phyloP scores from a whole-genome alignment of 2,113 vertebrate genomes.

The Paradoxurus hermaphroditus region DNA sequence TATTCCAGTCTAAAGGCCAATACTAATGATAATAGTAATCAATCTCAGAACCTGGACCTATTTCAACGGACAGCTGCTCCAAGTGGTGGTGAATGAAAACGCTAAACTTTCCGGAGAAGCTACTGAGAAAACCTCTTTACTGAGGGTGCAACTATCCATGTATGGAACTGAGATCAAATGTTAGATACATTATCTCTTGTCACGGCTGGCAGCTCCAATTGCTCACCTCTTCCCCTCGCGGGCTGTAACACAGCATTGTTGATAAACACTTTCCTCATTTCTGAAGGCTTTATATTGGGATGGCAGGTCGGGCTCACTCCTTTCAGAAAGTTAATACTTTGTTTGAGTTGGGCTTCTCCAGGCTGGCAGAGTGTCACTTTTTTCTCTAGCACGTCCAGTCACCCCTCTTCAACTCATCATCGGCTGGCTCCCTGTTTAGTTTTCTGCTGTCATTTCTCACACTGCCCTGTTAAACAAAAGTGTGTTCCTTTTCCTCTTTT shows the following conservation, averaged over 20 bases:
- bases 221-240: neutral
- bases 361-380: neutral
- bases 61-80: neutral
- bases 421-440: neutral
- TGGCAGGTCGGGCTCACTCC: neutral
- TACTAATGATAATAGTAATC: neutral
- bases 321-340: neutral
- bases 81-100: neutral
- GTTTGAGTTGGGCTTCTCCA: neutral
- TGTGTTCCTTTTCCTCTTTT: neutral
- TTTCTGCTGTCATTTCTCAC: neutral
- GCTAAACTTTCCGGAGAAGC: neutral
- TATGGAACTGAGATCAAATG: constrained; percentile 11
- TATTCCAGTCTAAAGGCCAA: neutral
- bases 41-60: neutral
- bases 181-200: neutral
- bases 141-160: neutral
- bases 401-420: neutral
- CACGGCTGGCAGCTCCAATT: neutral
- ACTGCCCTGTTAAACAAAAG: neutral
- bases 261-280: constrained; percentile 31
- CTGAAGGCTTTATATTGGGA: neutral
- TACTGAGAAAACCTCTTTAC: constrained; percentile 9
- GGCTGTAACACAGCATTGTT: neutral
- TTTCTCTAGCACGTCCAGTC: neutral